Percentiles rank a stretch among this genome's conserved stretches.
Evolutionary conservation across 1,140 invertebrate species (phyloP).

Genomic region (Caerostris extrusa): DNA sequence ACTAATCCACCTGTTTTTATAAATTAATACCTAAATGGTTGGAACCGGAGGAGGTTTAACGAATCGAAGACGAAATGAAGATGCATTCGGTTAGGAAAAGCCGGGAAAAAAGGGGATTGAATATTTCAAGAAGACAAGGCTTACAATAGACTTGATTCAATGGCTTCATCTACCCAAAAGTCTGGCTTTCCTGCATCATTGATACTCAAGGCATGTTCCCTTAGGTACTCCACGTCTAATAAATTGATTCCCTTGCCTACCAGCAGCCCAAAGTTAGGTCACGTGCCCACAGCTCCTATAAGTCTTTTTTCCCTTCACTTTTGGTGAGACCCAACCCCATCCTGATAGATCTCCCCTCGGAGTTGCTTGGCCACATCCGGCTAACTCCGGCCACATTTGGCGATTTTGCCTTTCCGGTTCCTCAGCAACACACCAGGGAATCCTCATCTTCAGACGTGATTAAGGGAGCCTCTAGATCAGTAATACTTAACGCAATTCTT

Average conservation of each 20-base stretch:
- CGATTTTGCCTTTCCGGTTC: neutral
- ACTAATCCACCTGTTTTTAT: neutral
- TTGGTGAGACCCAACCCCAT: slow-evolving; percentile 15
- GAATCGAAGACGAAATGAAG: slow-evolving; percentile 54
- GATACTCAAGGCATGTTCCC: slow-evolving; percentile 67
- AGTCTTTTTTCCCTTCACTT: slow-evolving; percentile 57
- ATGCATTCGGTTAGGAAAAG: slow-evolving; percentile 45
- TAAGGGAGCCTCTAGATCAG: neutral
- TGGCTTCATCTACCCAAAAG: slow-evolving; percentile 74
- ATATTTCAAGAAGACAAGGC: slow-evolving; percentile 70
- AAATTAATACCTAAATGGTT: slow-evolving; percentile 16
- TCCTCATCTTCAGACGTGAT: no score
- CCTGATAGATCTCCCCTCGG: slow-evolving; percentile 36
- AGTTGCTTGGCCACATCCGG: neutral
- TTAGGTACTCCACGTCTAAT: slow-evolving; percentile 63
- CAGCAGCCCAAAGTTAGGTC: slow-evolving; percentile 62
- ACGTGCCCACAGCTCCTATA: slow-evolving; percentile 57
- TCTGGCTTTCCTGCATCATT: slow-evolving; percentile 68
- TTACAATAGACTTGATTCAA: slow-evolving; percentile 71
- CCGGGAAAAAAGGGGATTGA: slow-evolving; percentile 58
- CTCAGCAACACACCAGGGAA: neutral
- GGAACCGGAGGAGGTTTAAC: slow-evolving; percentile 8
- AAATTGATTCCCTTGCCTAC: slow-evolving; percentile 72
- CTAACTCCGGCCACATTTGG: slow-evolving; percentile 31
- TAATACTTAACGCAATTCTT: no score